A percentile compares a stretch with the other conserved stretches of the same genome.
These are phyloP conservation scores for Dryas iulia DNA, from an alignment of 1,140 invertebrate genomes.

Conservation along the genomic window DNA sequence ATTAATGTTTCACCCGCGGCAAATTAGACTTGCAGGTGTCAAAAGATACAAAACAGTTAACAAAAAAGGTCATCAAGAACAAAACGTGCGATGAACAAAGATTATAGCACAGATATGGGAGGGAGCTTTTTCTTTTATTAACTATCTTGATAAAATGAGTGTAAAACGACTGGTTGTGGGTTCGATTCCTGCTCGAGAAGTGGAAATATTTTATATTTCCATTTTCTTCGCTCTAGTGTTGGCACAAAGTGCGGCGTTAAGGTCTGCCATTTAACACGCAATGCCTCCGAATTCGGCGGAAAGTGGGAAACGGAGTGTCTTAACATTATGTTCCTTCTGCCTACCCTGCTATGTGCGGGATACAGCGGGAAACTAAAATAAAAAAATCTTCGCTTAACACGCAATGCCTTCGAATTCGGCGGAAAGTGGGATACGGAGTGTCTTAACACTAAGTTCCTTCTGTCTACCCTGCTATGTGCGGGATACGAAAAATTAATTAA, in stretches of 20 bases:
- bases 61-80: constrained; percentile 73
- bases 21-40: constrained; percentile 71
- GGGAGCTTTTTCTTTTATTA: constrained; percentile 2
- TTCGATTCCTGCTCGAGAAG: too few species aligned
- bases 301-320: background rate
- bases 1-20: constrained; percentile 59
- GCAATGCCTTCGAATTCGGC: too few species aligned
- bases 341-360: background rate
- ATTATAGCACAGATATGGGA: constrained; percentile 37
- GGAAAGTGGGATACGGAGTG: background rate
- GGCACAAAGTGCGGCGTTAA: too few species aligned
- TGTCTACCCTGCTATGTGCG: background rate
- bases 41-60: constrained; percentile 59
- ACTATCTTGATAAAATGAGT: too few species aligned
- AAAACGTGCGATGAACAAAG: constrained; percentile 49
- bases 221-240: too few species aligned
- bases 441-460: background rate
- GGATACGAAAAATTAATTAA: too few species aligned
- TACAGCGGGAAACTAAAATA: too few species aligned
- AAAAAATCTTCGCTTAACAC: too few species aligned
- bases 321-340: background rate
- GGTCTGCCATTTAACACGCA: background rate
- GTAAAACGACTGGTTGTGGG: too few species aligned
- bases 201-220: too few species aligned
- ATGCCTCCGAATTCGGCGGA: too few species aligned